Base-by-base conservation (phyloP, 2,113 vertebrate species). In the Nanorana parkeri region DNA sequence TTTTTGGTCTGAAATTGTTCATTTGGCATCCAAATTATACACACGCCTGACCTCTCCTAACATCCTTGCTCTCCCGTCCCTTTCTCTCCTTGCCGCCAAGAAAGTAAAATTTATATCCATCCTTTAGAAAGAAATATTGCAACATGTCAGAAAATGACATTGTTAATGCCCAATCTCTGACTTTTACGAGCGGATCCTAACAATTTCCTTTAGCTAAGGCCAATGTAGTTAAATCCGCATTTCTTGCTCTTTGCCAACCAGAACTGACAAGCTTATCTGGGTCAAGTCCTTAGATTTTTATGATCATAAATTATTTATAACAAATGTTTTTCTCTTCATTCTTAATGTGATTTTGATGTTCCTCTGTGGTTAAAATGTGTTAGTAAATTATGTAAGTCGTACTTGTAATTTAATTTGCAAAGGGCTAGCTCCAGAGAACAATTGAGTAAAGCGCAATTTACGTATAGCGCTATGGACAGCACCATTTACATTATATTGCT, bases 271-370 rank as follows among this genome's bases (percentile, higher is more conserved):
- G 80, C 67, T 83, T 83, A 83, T 76, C 80, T 83, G 80, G 80
- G 80, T 83, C 80, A 83, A 68, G 80, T 83, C 72, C 72, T 83
- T 60, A 83, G 80, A 65, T 83, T 83, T 83, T 83, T 83, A 83
- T 83, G 80, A 76, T 83, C 64, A 23, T 83, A 83, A 83, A 83
- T 83, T 76, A 83, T 83, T 83, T 64, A 83, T 15, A 68, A 76
- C 71, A 67, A 81, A 66, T 65, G 68, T 83, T 76, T 69, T 79
- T 76, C 68, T 67, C 61, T 83, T 83, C 63, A 83, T 82, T 83
- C 80, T 83, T 83, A 83, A 83, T 83, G 80, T 76, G 80, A 68
- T 83, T 83, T 83, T 76, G 80, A 83, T 83, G 80, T 83, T 83
- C 80, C 80, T 75, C 64, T 76, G 80, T 83, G 80, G 71, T 75